These are phyloP conservation scores for Anthophora plumipes DNA, from an alignment of 2,888 invertebrate genomes.

Conservation along the genomic window DNA sequence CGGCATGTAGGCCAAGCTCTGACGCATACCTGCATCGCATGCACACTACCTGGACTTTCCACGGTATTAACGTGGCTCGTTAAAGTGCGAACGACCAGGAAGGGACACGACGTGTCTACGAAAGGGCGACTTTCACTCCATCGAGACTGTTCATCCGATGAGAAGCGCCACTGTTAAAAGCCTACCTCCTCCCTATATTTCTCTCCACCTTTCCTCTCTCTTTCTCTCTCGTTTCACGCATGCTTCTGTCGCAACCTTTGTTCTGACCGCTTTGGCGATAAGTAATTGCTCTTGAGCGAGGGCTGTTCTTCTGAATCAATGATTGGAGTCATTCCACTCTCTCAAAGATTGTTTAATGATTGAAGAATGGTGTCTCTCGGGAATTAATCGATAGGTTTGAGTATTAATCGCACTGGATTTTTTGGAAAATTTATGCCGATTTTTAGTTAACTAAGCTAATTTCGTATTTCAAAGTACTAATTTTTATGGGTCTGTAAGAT, in stretches of 20 bases:
- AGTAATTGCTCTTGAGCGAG: neutral
- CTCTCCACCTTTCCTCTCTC: neutral
- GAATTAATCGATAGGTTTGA: too few relatives aligned
- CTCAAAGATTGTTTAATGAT: neutral
- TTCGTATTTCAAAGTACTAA: too few relatives aligned
- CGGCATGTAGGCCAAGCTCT: slow-evolving; percentile 82
- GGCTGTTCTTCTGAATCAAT: neutral
- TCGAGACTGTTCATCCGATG: slow-evolving; percentile 12
- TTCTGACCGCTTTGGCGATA: neutral
- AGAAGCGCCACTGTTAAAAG: slow-evolving; percentile 2
- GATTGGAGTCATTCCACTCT: neutral
- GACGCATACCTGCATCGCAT: slow-evolving; percentile 69
- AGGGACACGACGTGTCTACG: slow-evolving; percentile 31
- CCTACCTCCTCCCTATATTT: neutral
- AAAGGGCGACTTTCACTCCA: slow-evolving; percentile 16
- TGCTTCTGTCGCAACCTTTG: neutral
- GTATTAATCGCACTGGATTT: too few relatives aligned
- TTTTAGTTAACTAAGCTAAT: too few relatives aligned
- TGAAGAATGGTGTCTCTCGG: too few relatives aligned
- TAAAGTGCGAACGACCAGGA: slow-evolving; percentile 69
- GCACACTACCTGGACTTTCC: slow-evolving; percentile 58
- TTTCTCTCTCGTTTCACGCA: too few relatives aligned
- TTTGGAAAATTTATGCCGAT: too few relatives aligned
- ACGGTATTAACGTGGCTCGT: slow-evolving; percentile 46
- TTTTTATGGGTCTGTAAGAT: too few relatives aligned